Conservation (phyloP, 2,797 vertebrate species). For the Micropoecilia bifurca region DNA sequence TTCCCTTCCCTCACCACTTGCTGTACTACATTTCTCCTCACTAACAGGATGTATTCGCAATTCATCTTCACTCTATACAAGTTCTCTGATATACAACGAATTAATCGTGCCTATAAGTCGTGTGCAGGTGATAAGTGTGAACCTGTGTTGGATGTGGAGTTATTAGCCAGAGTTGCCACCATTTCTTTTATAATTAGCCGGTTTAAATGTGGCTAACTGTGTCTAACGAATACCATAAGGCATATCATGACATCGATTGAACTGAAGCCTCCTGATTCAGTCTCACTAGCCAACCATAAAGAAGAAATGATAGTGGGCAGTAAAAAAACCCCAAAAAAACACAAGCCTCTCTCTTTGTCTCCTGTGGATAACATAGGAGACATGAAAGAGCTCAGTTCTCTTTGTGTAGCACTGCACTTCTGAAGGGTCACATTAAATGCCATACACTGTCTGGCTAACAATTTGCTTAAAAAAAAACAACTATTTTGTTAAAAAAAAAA, state of each 20-base stretch:
- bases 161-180: neutral
- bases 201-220: neutral
- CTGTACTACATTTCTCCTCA: neutral
- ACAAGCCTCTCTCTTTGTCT: neutral
- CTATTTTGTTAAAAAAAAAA: neutral
- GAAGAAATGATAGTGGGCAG: neutral
- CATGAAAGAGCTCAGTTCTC: neutral
- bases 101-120: neutral
- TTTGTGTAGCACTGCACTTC: neutral
- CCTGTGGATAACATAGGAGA: neutral
- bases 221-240: neutral
- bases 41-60: neutral
- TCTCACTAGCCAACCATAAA: neutral
- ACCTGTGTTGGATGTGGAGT: neutral
- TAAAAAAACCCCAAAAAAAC: neutral
- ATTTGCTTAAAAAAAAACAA: neutral
- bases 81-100: neutral
- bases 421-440: neutral
- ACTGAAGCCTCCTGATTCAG: neutral
- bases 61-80: too few relatives aligned
- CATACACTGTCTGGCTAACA: neutral
- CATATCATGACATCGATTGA: neutral
- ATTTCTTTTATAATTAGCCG: neutral
- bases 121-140: neutral
- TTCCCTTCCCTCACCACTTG: neutral